These are phyloP conservation scores for Lycaena phlaeas DNA, from an alignment of 2,888 invertebrate species.

Conservation along the genomic window DNA sequence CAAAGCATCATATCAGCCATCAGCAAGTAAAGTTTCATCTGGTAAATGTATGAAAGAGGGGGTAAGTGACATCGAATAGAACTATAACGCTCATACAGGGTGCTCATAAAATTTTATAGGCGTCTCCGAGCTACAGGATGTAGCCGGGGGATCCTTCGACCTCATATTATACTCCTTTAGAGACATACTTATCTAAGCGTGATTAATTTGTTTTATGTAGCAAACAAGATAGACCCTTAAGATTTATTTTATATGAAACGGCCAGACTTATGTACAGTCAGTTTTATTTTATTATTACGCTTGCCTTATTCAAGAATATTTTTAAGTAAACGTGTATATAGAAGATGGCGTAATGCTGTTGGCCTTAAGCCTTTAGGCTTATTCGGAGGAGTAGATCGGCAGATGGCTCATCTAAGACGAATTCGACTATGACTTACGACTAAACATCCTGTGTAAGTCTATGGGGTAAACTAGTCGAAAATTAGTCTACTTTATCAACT, in stretches of 20 bases:
- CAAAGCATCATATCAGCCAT: no score
- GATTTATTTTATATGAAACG: slow-evolving; percentile 8
- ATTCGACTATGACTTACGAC: no score
- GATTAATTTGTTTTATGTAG: slow-evolving; percentile 57
- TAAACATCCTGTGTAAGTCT: no score
- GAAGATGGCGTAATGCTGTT: no score
- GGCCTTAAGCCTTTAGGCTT: no score
- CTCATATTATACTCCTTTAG: slow-evolving; percentile 40
- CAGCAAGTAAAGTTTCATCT: slow-evolving; percentile 20
- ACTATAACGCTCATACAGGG: slow-evolving; percentile 55
- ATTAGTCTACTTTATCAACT: no score
- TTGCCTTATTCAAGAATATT: slow-evolving; percentile 4
- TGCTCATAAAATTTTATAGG: slow-evolving; percentile 65
- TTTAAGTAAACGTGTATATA: no score
- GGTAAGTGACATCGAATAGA: slow-evolving; percentile 54
- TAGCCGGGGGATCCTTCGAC: slow-evolving; percentile 36
- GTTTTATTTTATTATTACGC: slow-evolving; percentile 1
- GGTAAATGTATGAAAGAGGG: slow-evolving; percentile 43
- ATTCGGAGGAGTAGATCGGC: no score
- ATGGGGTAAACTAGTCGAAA: no score
- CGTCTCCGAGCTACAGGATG: slow-evolving; percentile 42
- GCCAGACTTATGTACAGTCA: slow-evolving; percentile 4
- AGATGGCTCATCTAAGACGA: no score
- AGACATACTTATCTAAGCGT: slow-evolving; percentile 56
- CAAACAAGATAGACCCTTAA: slow-evolving; percentile 10